These are phyloP conservation scores for Drosophila leonis DNA, from an alignment of 2,888 invertebrate genomes.

Conservation along the genomic window DNA sequence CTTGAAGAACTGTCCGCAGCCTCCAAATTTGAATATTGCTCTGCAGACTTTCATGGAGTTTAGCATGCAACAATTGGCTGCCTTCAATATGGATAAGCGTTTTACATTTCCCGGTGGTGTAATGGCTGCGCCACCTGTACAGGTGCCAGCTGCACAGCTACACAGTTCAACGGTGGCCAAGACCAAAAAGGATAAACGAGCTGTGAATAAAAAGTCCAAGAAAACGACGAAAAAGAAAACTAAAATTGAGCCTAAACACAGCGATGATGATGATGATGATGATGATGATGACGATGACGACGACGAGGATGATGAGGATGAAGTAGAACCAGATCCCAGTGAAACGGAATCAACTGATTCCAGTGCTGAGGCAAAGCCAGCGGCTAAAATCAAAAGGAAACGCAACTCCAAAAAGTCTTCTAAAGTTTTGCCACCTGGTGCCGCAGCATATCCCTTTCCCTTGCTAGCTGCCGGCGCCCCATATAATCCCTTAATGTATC, in stretches of 20 bases:
- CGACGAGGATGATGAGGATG: constrained; percentile 36
- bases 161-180: constrained; percentile 20
- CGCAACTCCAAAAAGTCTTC: constrained; percentile 51
- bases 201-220: constrained; percentile 47
- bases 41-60: constrained; percentile 84
- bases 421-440: constrained; percentile 18
- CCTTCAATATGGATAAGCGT: constrained; percentile 64
- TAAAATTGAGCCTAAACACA: constrained; percentile 45
- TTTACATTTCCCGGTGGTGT: constrained; percentile 46
- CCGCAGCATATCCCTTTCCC: constrained; percentile 62
- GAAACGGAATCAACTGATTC: constrained; percentile 55
- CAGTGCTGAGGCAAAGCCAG: constrained; percentile 44
- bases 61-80: constrained; percentile 78
- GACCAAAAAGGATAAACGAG: constrained; percentile 54
- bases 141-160: background rate
- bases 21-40: constrained; percentile 79
- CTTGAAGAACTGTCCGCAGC: constrained; percentile 77
- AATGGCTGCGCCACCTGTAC: constrained; percentile 1
- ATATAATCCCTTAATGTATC: constrained; percentile 66
- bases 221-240: constrained; percentile 51
- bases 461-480: constrained; percentile 63
- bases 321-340: constrained; percentile 35
- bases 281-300: constrained; percentile 35
- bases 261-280: constrained; percentile 54
- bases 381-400: constrained; percentile 61